Evolutionary conservation across 2,888 invertebrate genomes (phyloP), one percentile per base, ranked within the genome.

Genomic region (Scrobipalpa atriplicella): DNA sequence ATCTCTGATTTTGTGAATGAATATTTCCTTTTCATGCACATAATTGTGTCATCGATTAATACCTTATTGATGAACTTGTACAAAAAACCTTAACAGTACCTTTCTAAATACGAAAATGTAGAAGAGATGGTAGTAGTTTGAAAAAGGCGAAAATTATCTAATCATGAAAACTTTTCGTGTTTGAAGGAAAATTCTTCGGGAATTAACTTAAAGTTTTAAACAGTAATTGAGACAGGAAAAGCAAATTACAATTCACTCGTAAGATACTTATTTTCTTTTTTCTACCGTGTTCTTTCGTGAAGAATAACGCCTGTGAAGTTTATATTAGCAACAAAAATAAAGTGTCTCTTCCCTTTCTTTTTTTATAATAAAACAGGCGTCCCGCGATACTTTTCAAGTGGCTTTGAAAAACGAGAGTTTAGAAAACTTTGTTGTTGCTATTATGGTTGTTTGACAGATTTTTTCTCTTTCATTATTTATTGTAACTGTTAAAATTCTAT

Each of bases 381-480:
- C 11, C 36, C 13, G 19, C 29, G 36, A 58, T 36, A 38, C 36
- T 36, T 58, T 56, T 8, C 16, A 54, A 10, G 54, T 36, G 29
- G 13, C n/a, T 16, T 36, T 10, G 36, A 58, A 58, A 58, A 58
- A 58, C 58, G 58, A 38, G 36, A 56, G 29, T 58, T 58, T 10
- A 11, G n/a, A 11, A 58, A 58, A 13, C 1, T 58, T 36, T 21
- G 13, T 3, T 58, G 1, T 3, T 2, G 13, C 29, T 58, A n/a
- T 58, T 58, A 29, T 58, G 13, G 7, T 58, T 58, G 58, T 58
- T 58, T 58, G 36, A 58, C 36, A 58, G 36, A 58, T 6, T 58
- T 58, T 11, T 36, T 11, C 19, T 29, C 13, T 58, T 29, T 58
- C 36, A 9, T 36, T n/a, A 36, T 36, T 58, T 58, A n/a, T 36